phyloP scores from a whole-genome alignment of 1,140 invertebrate genomes.

The Drosophila nigromelanica region DNA sequence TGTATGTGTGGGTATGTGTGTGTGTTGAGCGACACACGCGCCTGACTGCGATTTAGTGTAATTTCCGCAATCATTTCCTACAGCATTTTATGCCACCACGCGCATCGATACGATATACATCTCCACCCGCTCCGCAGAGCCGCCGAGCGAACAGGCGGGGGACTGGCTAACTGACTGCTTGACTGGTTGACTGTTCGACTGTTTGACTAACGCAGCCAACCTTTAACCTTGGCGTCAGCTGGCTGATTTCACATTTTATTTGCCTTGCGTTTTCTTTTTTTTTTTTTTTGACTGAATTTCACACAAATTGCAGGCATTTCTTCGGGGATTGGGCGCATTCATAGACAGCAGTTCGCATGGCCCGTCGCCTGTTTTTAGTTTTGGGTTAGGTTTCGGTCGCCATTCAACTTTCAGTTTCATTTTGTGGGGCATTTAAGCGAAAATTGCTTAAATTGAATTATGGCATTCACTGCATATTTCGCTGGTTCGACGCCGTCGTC shows the following conservation, averaged over 20 bases:
- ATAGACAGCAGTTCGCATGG: constrained; percentile 1
- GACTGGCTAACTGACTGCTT: constrained; percentile 19
- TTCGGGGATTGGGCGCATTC: not conserved
- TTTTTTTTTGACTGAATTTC: constrained; percentile 18
- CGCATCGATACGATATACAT: constrained; percentile 48
- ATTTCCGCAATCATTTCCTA: constrained; percentile 79
- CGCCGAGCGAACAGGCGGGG: not conserved
- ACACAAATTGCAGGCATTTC: constrained; percentile 29
- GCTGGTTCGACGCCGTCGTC: constrained; percentile 4
- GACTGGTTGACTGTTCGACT: constrained; percentile 8
- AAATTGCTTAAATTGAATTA: constrained; percentile 66
- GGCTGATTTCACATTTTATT: constrained; percentile 30
- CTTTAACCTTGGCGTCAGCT: constrained; percentile 49
- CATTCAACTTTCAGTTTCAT: constrained; percentile 28
- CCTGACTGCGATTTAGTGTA: constrained; percentile 69
- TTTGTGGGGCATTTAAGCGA: constrained; percentile 41
- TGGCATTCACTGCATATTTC: constrained; percentile 61
- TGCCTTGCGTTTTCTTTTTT: not conserved
- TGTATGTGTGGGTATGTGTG: constrained; percentile 1
- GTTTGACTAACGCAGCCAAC: constrained; percentile 3
- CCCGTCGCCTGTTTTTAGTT: constrained; percentile 4
- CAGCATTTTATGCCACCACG: constrained; percentile 66
- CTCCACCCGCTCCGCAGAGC: not conserved
- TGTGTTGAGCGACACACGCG: constrained; percentile 33
- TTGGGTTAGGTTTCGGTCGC: constrained; percentile 3